Conservation (phyloP, 2,797 vertebrate genomes). For the Phrynocephalus guinanensis region DNA sequence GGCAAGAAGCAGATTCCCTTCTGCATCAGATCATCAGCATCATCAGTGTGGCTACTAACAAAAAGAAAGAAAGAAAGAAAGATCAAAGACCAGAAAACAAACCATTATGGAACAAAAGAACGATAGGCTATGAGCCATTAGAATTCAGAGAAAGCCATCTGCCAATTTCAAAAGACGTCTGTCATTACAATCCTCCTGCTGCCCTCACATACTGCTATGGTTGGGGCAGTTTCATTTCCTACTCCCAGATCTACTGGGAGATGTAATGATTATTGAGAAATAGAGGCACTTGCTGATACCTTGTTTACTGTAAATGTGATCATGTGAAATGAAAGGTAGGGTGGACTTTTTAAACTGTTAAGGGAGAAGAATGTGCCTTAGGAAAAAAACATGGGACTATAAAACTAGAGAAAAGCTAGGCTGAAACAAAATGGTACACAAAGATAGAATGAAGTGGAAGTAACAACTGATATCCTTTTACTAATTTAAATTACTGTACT, state of each 20-base stretch:
- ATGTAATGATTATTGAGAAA: constrained; percentile 60
- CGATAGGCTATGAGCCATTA: constrained; percentile 45
- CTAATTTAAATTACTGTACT: not conserved
- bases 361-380: not conserved
- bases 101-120: constrained; percentile 17
- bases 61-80: not conserved
- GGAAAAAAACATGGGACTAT: not conserved
- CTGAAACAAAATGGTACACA: not conserved
- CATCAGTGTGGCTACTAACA: not conserved
- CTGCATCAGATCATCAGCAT: not conserved
- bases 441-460: not conserved
- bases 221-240: constrained; percentile 68
- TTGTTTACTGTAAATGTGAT: constrained; percentile 41
- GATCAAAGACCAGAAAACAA: not conserved
- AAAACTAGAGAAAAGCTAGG: not conserved
- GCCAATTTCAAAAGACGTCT: constrained; percentile 40
- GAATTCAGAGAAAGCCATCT: constrained; percentile 37
- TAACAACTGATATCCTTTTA: not conserved
- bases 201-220: not conserved
- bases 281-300: constrained; percentile 50
- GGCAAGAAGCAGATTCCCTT: not conserved
- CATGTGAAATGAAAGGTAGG: constrained; percentile 26
- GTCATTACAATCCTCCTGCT: constrained; percentile 19
- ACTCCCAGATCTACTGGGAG: constrained; percentile 48
- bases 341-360: constrained; percentile 57